phyloP scores from a whole-genome alignment of 2,888 invertebrate species.

The Pteria penguin region DNA sequence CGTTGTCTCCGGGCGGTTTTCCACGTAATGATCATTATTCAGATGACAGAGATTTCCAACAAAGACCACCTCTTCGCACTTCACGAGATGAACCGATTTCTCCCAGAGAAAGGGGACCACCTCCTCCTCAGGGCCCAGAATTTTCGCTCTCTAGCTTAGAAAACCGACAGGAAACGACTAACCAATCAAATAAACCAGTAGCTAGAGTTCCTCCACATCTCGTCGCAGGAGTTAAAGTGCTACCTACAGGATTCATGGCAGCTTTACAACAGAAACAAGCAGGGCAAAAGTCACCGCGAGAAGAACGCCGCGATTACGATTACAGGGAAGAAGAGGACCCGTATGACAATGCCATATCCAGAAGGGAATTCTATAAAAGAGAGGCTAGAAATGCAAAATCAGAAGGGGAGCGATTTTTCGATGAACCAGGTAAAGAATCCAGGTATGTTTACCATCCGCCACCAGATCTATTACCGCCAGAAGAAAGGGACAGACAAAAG shows the following conservation, averaged over 20 bases:
- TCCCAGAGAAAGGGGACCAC: slow-evolving; percentile 45
- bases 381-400: slow-evolving; percentile 18
- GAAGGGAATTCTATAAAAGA: slow-evolving; percentile 30
- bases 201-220: slow-evolving; percentile 74
- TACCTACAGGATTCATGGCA: slow-evolving; percentile 58
- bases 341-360: slow-evolving; percentile 52
- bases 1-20: slow-evolving; percentile 35
- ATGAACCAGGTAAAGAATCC: not conserved
- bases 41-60: not conserved
- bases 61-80: slow-evolving; percentile 20
- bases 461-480: slow-evolving; percentile 34
- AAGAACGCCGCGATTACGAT: slow-evolving; percentile 31
- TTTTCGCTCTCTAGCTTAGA: slow-evolving; percentile 72
- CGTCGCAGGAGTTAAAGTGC: slow-evolving; percentile 70
- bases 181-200: slow-evolving; percentile 60
- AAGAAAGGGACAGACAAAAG: slow-evolving; percentile 11
- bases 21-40: not conserved
- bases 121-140: slow-evolving; percentile 46
- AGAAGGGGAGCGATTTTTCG: slow-evolving; percentile 1
- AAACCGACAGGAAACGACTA: slow-evolving; percentile 57
- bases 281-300: slow-evolving; percentile 42
- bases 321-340: slow-evolving; percentile 46
- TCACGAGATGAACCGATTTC: slow-evolving; percentile 40
- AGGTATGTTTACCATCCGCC: slow-evolving; percentile 8
- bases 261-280: slow-evolving; percentile 37